Percentiles rank a stretch among this genome's conserved stretches.
Evolutionary conservation across 2,113 vertebrate species (phyloP).

Genomic region (Ctenomys sociabilis): DNA sequence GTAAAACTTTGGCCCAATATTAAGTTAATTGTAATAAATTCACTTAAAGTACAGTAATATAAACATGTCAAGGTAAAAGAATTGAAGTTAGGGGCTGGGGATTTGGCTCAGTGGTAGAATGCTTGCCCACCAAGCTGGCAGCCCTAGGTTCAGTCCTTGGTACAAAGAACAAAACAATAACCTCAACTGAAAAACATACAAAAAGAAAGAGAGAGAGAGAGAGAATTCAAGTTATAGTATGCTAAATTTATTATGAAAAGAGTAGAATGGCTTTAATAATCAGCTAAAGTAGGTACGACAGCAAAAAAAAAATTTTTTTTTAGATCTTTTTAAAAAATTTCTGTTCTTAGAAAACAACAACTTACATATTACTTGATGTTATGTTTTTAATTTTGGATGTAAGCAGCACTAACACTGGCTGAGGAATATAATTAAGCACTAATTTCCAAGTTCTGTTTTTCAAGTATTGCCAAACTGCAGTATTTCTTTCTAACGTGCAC

Average conservation of each 20-base stretch:
- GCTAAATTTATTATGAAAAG: background rate
- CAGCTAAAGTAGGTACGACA: background rate
- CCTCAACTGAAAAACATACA: no score
- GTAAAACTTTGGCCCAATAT: background rate
- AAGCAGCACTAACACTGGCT: background rate
- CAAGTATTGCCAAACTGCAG: background rate
- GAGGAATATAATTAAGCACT: background rate
- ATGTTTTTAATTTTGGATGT: background rate
- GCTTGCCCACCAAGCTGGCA: no score
- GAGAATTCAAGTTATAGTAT: no score
- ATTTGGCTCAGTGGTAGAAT: no score
- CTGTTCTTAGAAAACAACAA: background rate
- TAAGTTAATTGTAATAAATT: background rate
- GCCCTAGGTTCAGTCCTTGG: no score
- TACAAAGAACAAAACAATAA: no score
- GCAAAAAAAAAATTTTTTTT: background rate
- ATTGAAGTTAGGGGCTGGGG: background rate
- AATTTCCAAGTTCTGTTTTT: conserved; percentile 22
- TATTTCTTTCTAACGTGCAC: background rate
- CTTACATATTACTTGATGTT: conserved; percentile 18
- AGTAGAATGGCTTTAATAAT: background rate
- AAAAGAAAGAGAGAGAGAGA: no score
- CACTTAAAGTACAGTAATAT: background rate
- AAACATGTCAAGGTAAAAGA: background rate
- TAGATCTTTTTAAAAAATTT: background rate